phyloP scores from a whole-genome alignment of 2,113 vertebrate species.

The Axis porcinus region DNA sequence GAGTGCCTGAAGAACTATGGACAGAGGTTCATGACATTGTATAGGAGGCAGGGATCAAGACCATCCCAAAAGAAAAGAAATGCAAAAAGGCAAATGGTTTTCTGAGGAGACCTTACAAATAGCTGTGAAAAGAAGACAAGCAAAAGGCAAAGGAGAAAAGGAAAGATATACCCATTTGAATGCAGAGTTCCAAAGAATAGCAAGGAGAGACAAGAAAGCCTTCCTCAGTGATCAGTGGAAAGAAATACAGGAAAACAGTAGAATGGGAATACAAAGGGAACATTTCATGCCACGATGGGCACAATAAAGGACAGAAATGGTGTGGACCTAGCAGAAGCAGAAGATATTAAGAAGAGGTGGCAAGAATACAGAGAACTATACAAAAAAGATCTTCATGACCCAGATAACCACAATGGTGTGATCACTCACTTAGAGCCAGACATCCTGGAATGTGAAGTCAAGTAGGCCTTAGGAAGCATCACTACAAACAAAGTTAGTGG shows the following conservation, averaged over 20 bases:
- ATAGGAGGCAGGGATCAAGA: background rate
- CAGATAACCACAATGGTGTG: background rate
- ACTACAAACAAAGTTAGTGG: background rate
- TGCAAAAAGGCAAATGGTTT: background rate
- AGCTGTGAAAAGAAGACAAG: background rate
- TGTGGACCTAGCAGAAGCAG: background rate
- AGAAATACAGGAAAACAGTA: background rate
- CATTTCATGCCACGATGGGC: background rate
- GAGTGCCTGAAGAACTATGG: background rate
- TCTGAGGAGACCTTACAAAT: background rate
- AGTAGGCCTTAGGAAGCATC: background rate
- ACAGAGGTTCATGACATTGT: rapidly evolving
- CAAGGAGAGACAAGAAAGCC: background rate
- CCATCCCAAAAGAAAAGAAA: background rate
- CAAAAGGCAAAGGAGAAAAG: background rate
- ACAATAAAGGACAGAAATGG: background rate
- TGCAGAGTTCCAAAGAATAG: background rate
- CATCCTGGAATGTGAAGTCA: background rate
- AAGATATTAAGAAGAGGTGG: background rate
- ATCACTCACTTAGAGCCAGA: background rate
- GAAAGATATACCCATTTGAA: background rate
- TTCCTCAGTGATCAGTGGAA: background rate
- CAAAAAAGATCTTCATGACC: background rate
- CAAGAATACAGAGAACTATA: background rate
- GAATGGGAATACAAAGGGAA: background rate